These are phyloP conservation scores for Fragum fragum DNA, from an alignment of 2,888 invertebrate species.

Conservation along the genomic window DNA sequence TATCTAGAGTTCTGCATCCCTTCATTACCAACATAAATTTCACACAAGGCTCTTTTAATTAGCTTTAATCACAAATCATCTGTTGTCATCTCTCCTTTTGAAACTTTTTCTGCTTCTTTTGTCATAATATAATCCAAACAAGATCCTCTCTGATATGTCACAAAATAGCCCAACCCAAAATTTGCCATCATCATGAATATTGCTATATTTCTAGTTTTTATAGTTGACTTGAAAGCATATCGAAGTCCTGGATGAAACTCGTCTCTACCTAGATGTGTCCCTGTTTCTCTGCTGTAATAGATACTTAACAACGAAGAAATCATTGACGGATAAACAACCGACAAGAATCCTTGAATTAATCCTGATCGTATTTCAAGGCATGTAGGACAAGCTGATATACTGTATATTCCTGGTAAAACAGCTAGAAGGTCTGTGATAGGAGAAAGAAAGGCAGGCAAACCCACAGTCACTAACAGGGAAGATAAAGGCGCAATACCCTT, in stretches of 20 bases:
- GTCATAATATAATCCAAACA: not conserved
- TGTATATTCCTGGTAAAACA: not conserved
- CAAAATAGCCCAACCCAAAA: not conserved
- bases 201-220: not conserved
- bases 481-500: not conserved
- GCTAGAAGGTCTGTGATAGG: not conserved
- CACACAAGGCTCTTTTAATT: not conserved
- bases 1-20: too few relatives aligned
- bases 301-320: conserved; percentile 6
- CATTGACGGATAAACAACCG: conserved; percentile 11
- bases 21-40: too few relatives aligned
- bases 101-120: conserved; percentile 7
- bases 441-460: not conserved
- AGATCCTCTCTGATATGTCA: conserved; percentile 3
- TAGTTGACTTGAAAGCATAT: not conserved
- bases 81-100: conserved; percentile 1
- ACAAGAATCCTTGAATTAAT: not conserved
- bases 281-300: not conserved
- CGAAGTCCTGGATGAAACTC: conserved; percentile 14
- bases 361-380: conserved; percentile 30
- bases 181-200: not conserved
- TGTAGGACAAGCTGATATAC: not conserved
- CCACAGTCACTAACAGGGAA: not conserved
- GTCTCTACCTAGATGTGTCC: conserved; percentile 8
- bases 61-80: not conserved